Conservation (phyloP, 37 sponge, comb jelly and placozoan genomes). For the Spongia lamella region DNA sequence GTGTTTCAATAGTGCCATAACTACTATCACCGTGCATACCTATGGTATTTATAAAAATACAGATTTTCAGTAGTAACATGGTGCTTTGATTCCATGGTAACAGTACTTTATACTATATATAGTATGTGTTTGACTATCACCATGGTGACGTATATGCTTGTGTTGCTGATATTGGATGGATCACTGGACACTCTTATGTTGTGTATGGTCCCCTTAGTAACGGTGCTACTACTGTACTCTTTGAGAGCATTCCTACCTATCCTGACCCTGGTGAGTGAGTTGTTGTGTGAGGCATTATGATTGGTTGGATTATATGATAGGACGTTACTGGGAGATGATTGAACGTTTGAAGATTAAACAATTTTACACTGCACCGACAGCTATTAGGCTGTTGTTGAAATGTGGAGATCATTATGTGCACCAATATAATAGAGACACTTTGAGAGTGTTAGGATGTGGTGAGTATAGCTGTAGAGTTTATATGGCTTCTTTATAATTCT, state of each 20-base stretch:
- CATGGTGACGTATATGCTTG: slow-evolving; percentile 95
- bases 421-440: slow-evolving; percentile 82
- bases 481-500: background rate
- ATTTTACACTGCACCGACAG: slow-evolving; percentile 92
- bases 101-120: too few relatives aligned
- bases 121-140: slow-evolving; percentile 91
- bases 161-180: slow-evolving; percentile 99
- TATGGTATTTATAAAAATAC: too few relatives aligned
- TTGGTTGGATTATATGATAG: slow-evolving; percentile 20
- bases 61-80: too few relatives aligned
- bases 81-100: too few relatives aligned
- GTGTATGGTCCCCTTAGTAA: slow-evolving; percentile 95
- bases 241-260: slow-evolving; percentile 91
- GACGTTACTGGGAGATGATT: slow-evolving; percentile 97
- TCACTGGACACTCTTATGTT: slow-evolving; percentile 95
- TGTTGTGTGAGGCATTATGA: background rate
- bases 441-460: slow-evolving; percentile 85
- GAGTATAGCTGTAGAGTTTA: background rate
- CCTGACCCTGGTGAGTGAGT: slow-evolving; percentile 87
- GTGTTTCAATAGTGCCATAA: too few relatives aligned
- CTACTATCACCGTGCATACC: too few relatives aligned
- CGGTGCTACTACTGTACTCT: slow-evolving; percentile 92
- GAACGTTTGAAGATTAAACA: slow-evolving; percentile 85
- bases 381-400: slow-evolving; percentile 76
- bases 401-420: slow-evolving; percentile 68